Percentiles rank a stretch among this genome's conserved stretches.
These are phyloP conservation scores for Canis aureus DNA, from an alignment of 2,113 vertebrate genomes.

Conservation along the genomic window DNA sequence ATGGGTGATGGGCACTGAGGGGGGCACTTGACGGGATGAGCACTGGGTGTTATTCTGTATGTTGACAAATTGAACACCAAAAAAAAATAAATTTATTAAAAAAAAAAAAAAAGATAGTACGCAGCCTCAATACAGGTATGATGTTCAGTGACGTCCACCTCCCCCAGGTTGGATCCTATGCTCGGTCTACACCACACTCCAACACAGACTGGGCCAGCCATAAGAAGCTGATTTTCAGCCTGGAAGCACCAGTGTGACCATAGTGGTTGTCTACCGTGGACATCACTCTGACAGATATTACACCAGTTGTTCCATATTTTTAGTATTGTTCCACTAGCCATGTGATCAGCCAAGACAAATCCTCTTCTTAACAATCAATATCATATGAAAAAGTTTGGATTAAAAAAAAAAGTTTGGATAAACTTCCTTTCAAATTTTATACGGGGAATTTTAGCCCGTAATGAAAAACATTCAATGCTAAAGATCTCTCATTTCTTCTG, in stretches of 20 bases:
- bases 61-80: no score
- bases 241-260: not conserved
- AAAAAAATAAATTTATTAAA: no score
- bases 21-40: no score
- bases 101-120: no score
- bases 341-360: not conserved
- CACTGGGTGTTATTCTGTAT: no score
- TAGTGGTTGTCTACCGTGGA: not conserved
- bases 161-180: not conserved
- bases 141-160: not conserved
- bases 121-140: not conserved
- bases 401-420: no score
- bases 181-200: not conserved
- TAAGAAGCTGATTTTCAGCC: not conserved
- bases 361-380: not conserved
- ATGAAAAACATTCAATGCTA: not conserved
- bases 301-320: not conserved
- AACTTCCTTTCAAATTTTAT: not conserved
- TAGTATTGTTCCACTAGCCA: not conserved
- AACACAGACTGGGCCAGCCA: not conserved
- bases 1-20: no score
- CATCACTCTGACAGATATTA: not conserved
- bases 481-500: constrained; percentile 17
- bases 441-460: not conserved
- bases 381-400: not conserved